Evolutionary conservation across 2,888 invertebrate species (phyloP).

Genomic region (Poecilus cupreus): DNA sequence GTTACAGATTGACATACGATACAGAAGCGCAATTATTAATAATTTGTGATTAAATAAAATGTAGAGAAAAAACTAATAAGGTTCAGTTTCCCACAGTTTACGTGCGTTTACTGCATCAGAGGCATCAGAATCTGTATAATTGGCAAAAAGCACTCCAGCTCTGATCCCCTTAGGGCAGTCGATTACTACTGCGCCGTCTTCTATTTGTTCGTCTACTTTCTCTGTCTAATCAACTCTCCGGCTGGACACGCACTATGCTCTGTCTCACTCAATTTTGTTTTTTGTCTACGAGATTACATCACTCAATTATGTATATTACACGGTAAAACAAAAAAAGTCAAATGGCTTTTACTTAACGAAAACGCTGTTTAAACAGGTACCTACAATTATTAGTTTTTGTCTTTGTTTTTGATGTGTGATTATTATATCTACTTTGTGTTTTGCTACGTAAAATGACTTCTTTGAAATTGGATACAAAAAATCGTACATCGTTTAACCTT

Average conservation of each 20-base stretch:
- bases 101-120: neutral
- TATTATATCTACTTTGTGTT: constrained; percentile 22
- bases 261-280: constrained; percentile 17
- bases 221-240: neutral
- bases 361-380: constrained; percentile 32
- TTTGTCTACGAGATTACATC: constrained; percentile 32
- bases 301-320: constrained; percentile 43
- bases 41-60: constrained; percentile 1
- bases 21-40: neutral
- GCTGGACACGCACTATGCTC: neutral
- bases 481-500: no score
- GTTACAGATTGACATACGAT: neutral
- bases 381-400: constrained; percentile 35
- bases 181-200: constrained; percentile 16
- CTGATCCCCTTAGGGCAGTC: neutral
- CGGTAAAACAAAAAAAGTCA: constrained; percentile 25
- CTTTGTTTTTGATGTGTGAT: constrained; percentile 22
- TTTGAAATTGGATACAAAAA: neutral
- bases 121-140: constrained; percentile 39
- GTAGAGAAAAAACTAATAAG: neutral
- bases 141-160: constrained; percentile 16
- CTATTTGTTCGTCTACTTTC: constrained; percentile 14
- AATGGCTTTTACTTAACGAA: constrained; percentile 37
- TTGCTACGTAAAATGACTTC: constrained; percentile 9
- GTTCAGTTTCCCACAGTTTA: constrained; percentile 19